phyloP scores from a whole-genome alignment of 2,888 invertebrate species.

The Drosophila bunnanda region DNA sequence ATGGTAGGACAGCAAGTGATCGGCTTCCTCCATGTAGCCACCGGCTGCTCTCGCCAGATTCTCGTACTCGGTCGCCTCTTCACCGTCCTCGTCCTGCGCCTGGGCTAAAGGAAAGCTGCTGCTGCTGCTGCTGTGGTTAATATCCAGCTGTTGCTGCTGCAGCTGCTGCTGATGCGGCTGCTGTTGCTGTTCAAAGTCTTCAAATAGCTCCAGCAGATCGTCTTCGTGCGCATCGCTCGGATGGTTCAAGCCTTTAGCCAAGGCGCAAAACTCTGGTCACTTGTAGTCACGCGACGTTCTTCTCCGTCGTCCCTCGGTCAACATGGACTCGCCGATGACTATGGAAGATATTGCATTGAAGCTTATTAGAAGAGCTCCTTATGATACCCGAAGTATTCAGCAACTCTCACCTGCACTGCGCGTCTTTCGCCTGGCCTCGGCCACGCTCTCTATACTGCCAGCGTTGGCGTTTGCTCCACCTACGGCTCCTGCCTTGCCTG shows the following conservation, averaged over 20 bases:
- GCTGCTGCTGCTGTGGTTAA: conserved; percentile 52
- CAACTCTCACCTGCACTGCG: conserved; percentile 88
- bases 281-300: conserved; percentile 90
- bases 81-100: conserved; percentile 71
- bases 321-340: conserved; percentile 82
- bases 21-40: conserved; percentile 58
- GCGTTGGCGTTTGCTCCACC: conserved; percentile 63
- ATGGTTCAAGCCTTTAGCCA: conserved; percentile 81
- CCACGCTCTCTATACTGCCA: conserved; percentile 69
- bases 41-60: conserved; percentile 58
- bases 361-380: neutral
- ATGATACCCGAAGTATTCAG: no score
- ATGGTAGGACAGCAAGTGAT: conserved; percentile 65
- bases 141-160: conserved; percentile 52
- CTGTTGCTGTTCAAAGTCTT: conserved; percentile 45
- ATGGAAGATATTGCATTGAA: neutral
- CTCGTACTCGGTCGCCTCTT: conserved; percentile 36
- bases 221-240: conserved; percentile 69
- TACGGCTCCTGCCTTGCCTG: conserved; percentile 34
- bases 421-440: conserved; percentile 87
- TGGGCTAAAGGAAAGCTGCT: conserved; percentile 77
- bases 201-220: conserved; percentile 69
- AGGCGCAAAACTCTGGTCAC: conserved; percentile 88
- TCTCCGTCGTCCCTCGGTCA: conserved; percentile 86
- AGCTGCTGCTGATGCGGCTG: conserved; percentile 36